Base-by-base conservation (phyloP, 2,888 invertebrate genomes). In the Myopa testacea region DNA sequence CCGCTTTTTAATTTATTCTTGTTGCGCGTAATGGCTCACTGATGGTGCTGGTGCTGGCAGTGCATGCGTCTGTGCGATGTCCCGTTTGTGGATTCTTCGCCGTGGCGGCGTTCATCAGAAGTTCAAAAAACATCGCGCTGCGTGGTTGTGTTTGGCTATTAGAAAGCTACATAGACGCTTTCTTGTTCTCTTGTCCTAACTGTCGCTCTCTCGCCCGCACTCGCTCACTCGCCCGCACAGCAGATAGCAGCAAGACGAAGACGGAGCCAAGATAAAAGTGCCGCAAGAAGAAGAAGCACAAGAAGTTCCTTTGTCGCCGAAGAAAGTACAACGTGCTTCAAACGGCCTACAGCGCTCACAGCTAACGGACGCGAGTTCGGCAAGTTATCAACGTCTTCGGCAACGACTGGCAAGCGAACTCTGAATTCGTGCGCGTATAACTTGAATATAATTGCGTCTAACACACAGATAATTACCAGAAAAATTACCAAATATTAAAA, bases 121-220 rank as follows among this genome's bases (percentile, higher is more conserved):
- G 87, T 87, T 84, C 82, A 85, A 87, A 86, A 85, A 84, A 86
- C 86, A 86, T 84, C 87, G 87, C 84, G 83, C 86, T 80, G 87
- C 84, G 83, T 87, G 86, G 88, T 87, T 86, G 88, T 87, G 75
- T 58, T 58, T 62, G 38, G 38, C 62, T 38, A 37, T 38, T 62
- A 40, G 62, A 38, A 14, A 60, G 34, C 37, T n/a, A 45, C 7
- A 45, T 6, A 45, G 26, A 26, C 26, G 10, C 45, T 45, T 45
- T 45, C 45, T 45, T 45, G 58, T 58, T 58, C 58, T 58, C 58
- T 58, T 58, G 16, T 58, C n/a, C 16, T 62, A 14, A 4, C 62
- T 26, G 62, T 62, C 62, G 62, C 62, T 12, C 63, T 52, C 58
- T 19, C 75, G 37, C 67, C 38, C 55, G 37, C 67, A 68, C 67